Percentiles rank a stretch among this genome's conserved stretches.
Conservation (phyloP, 1,140 invertebrate species). For the Scaptodrosophila lebanonensis region DNA sequence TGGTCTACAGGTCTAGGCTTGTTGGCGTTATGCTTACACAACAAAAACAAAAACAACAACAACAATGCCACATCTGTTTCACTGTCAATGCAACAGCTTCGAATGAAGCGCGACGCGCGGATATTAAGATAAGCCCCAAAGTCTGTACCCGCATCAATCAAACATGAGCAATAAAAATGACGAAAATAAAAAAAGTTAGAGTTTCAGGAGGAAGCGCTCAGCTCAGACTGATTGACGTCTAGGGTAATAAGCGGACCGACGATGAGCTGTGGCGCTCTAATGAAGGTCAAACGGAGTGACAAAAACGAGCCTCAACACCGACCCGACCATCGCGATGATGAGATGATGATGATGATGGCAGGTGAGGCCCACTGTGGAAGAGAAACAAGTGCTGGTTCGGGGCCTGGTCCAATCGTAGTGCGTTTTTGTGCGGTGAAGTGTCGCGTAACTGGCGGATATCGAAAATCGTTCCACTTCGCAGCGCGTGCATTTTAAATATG, state of each 20-base stretch:
- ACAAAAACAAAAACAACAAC: background rate
- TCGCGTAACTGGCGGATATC: conserved; percentile 28
- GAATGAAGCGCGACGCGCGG: conserved; percentile 12
- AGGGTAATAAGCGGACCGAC: conserved; percentile 39
- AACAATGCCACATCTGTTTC: conserved; percentile 22
- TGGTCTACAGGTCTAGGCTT: too few relatives aligned
- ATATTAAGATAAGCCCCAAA: background rate
- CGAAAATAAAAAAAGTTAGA: conserved; percentile 28
- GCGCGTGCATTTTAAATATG: conserved; percentile 37
- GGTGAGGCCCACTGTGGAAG: too few relatives aligned
- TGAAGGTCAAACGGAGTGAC: conserved; percentile 59
- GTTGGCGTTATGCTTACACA: too few relatives aligned
- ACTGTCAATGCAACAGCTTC: conserved; percentile 27
- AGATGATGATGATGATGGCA: too few relatives aligned
- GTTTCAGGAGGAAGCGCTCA: conserved; percentile 26
- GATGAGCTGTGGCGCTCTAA: conserved; percentile 5
- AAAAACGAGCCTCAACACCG: conserved; percentile 21
- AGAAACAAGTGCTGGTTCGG: too few relatives aligned
- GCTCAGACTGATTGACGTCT: conserved; percentile 21
- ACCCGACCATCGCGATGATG: too few relatives aligned
- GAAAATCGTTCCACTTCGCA: conserved; percentile 45
- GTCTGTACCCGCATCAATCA: conserved; percentile 19
- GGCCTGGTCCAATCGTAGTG: too few relatives aligned
- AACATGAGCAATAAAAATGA: conserved; percentile 15
- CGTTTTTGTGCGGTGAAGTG: conserved; percentile 1